Evolutionary conservation across 2,113 vertebrate genomes (phyloP).

Genomic region (Rhizomys pruinosus): DNA sequence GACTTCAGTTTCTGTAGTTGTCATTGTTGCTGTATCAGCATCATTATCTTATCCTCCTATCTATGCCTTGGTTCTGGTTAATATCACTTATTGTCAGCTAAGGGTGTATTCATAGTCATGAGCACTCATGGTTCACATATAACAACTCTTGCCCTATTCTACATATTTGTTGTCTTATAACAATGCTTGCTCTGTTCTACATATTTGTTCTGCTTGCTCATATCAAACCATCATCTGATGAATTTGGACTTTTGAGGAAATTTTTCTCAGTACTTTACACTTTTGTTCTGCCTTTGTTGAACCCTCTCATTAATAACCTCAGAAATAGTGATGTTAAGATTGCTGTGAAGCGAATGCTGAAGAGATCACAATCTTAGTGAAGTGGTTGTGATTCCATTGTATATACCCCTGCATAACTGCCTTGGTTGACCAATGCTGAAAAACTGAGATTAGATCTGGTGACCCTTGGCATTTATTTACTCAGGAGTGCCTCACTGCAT

Average conservation of each 20-base stretch:
- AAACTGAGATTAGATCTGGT: no score
- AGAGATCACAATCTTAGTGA: background rate
- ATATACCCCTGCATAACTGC: no score
- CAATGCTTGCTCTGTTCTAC: conserved; percentile 53
- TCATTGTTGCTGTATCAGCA: conserved; percentile 17
- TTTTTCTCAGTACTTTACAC: conserved; percentile 58
- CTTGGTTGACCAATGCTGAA: no score
- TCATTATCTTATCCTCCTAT: conserved; percentile 70
- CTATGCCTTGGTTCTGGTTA: conserved; percentile 69
- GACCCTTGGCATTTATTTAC: no score
- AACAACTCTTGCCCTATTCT: conserved; percentile 52
- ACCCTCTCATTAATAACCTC: conserved; percentile 62
- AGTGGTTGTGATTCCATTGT: no score
- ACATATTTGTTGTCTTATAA: conserved; percentile 35
- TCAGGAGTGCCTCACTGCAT: no score
- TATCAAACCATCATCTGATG: background rate
- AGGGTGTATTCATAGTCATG: conserved; percentile 64
- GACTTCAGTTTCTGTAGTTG: conserved; percentile 34
- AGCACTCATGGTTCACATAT: conserved; percentile 68
- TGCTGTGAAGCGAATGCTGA: conserved; percentile 40
- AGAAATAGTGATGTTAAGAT: conserved; percentile 71
- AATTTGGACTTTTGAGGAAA: background rate
- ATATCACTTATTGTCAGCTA: conserved; percentile 38
- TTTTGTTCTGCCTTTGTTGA: conserved; percentile 63
- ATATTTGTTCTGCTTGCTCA: conserved; percentile 26